Conservation (phyloP, 2,113 vertebrate genomes). For the Silurus glanis region DNA sequence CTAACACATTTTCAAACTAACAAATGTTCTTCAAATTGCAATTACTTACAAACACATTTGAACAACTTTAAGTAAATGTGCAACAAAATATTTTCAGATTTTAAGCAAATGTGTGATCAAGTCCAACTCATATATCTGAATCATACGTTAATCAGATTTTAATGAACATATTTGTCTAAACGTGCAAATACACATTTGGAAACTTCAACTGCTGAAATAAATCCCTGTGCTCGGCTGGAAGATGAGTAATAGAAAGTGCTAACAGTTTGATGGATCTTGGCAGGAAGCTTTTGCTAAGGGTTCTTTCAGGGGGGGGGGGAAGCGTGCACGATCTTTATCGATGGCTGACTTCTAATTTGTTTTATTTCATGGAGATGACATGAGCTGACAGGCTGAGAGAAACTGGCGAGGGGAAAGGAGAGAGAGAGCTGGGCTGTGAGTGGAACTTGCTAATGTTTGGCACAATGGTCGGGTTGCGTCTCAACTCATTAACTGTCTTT, state of each 20-base stretch:
- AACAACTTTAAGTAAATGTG: background rate
- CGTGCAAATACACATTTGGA: conserved; percentile 22
- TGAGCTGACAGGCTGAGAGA: conserved; percentile 37
- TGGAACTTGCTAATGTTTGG: conserved; percentile 5
- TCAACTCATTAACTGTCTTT: conserved; percentile 34
- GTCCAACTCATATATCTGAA: background rate
- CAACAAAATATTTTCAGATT: conserved; percentile 4
- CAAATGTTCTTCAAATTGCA: background rate
- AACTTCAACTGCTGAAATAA: conserved; percentile 14
- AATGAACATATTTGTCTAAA: conserved; percentile 36
- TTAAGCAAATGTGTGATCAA: background rate
- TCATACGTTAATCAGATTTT: background rate
- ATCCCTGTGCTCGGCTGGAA: conserved; percentile 14
- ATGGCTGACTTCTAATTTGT: conserved; percentile 52
- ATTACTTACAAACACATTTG: background rate
- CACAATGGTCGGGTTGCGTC: conserved; percentile 30
- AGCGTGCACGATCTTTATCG: background rate
- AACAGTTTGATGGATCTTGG: conserved; percentile 47
- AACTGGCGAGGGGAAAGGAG: conserved; percentile 6
- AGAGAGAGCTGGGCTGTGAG: conserved; percentile 15
- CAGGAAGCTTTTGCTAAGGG: conserved; percentile 33
- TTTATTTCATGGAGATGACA: conserved; percentile 45
- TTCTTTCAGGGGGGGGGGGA: background rate
- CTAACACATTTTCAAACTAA: background rate
- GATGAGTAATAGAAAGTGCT: conserved; percentile 40